Conservation (phyloP, 2,113 vertebrate genomes). For the Nothocercus julius region DNA sequence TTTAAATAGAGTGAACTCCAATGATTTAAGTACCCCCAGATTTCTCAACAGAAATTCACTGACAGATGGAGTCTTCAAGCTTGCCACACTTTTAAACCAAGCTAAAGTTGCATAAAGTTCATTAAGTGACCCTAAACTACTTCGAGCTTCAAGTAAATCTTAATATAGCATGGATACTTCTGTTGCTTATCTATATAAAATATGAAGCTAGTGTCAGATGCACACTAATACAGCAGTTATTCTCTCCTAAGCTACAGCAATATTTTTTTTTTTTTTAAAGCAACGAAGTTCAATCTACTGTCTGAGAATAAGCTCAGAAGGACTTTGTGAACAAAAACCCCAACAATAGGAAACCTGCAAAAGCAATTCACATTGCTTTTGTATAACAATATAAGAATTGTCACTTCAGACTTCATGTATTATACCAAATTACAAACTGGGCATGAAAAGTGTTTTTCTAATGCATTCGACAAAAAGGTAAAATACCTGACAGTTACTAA, state of each 20-base stretch:
- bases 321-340: neutral
- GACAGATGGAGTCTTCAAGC: neutral
- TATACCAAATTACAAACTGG: neutral
- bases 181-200: neutral
- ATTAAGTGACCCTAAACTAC: neutral
- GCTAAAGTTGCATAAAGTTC: neutral
- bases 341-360: neutral
- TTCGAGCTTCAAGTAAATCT: neutral
- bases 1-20: neutral
- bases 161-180: neutral
- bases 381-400: rapidly evolving
- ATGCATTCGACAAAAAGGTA: neutral
- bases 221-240: neutral
- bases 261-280: neutral
- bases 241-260: neutral
- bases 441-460: neutral
- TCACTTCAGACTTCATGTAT: neutral
- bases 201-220: neutral
- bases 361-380: neutral
- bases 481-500: slow-evolving; percentile 9
- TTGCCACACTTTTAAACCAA: neutral
- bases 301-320: neutral
- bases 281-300: neutral
- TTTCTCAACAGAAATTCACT: neutral
- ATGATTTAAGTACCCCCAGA: neutral